These are phyloP conservation scores for Odontesthes bonariensis DNA, from an alignment of 2,113 vertebrate genomes.

Conservation along the genomic window DNA sequence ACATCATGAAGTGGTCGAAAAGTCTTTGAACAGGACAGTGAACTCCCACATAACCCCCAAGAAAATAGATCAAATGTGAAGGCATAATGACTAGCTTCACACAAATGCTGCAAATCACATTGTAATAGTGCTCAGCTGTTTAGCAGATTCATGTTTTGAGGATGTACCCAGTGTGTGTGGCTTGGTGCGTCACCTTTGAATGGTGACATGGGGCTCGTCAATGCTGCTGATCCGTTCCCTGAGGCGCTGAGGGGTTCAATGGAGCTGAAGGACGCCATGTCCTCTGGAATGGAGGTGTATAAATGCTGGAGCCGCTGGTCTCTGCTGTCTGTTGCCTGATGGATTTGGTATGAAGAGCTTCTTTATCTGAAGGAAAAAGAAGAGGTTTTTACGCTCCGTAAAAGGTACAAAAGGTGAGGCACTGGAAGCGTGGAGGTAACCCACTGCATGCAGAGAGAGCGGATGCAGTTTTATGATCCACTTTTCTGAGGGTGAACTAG, in stretches of 20 bases:
- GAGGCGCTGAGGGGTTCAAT: constrained; percentile 64
- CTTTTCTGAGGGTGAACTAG: neutral
- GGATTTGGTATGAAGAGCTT: constrained; percentile 53
- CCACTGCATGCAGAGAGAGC: neutral
- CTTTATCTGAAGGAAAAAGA: constrained; percentile 26
- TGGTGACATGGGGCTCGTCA: constrained; percentile 28
- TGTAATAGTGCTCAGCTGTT: neutral
- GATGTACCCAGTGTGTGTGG: constrained; percentile 4
- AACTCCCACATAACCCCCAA: no score
- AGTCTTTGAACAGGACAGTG: no score
- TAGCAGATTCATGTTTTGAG: neutral
- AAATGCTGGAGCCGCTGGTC: constrained; percentile 58
- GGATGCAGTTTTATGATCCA: neutral
- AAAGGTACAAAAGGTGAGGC: constrained; percentile 69
- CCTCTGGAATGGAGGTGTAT: constrained; percentile 71
- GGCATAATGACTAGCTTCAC: no score
- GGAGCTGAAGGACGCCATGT: constrained; percentile 74
- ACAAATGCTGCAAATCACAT: neutral
- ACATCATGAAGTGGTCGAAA: no score
- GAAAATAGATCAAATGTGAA: no score
- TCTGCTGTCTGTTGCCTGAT: constrained; percentile 23
- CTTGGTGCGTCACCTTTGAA: constrained; percentile 15
- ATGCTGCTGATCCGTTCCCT: constrained; percentile 67
- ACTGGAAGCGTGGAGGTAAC: constrained; percentile 31
- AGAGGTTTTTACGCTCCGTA: constrained; percentile 24